Percentiles rank a stretch among this genome's conserved stretches.
These are phyloP conservation scores for Pitta sordida DNA, from an alignment of 2,113 vertebrate genomes.

Conservation along the genomic window DNA sequence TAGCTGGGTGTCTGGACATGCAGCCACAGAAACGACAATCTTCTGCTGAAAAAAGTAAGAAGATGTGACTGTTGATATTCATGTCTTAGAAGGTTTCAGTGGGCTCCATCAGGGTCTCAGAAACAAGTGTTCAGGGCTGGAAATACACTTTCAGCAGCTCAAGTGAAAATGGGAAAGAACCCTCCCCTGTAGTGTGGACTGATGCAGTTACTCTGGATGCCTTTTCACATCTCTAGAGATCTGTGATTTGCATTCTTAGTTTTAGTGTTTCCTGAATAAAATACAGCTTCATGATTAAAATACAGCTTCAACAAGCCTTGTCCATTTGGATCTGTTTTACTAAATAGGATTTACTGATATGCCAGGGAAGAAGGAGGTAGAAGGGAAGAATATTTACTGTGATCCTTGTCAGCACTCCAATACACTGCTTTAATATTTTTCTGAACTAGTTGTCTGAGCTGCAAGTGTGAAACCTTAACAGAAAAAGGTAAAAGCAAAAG, in stretches of 20 bases:
- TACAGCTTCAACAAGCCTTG: background rate
- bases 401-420: background rate
- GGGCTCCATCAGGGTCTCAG: background rate
- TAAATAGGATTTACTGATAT: background rate
- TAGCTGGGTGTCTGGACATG: background rate
- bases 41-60: background rate
- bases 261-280: background rate
- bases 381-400: background rate
- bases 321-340: background rate
- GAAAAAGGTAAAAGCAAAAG: background rate
- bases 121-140: background rate
- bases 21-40: background rate
- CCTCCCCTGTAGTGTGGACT: background rate
- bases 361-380: background rate
- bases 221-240: background rate
- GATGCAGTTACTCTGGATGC: background rate
- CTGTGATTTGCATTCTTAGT: background rate
- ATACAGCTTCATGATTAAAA: background rate
- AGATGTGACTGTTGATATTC: background rate
- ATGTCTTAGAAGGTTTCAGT: background rate
- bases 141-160: background rate
- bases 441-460: background rate
- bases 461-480: background rate
- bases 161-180: background rate
- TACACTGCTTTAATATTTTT: background rate